Percentiles rank a stretch among this genome's conserved stretches.
Evolutionary conservation across 2,113 vertebrate genomes (phyloP).

Genomic region (Beaufortia kweichowensis): DNA sequence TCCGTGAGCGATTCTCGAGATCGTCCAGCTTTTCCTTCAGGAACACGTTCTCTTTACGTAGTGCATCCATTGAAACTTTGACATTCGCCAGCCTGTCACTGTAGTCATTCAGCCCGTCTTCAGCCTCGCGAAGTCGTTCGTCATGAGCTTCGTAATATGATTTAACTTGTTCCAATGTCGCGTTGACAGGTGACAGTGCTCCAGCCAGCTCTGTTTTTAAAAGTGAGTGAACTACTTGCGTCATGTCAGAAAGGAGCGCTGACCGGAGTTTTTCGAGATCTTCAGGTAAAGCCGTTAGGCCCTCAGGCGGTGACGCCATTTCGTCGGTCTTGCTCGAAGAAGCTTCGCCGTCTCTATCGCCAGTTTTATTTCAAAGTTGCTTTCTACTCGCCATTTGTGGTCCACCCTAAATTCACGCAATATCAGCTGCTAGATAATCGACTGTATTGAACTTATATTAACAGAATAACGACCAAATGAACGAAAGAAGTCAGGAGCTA

Average conservation of each 20-base stretch:
- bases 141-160: background rate
- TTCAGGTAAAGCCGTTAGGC: background rate
- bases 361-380: background rate
- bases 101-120: background rate
- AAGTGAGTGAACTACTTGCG: background rate
- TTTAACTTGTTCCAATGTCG: background rate
- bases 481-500: no score
- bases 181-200: background rate
- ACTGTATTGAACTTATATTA: no score
- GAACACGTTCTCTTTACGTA: background rate
- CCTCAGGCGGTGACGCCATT: background rate
- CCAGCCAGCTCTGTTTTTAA: no score
- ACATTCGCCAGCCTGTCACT: background rate
- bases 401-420: no score
- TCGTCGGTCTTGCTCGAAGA: no score
- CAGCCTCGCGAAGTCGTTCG: background rate
- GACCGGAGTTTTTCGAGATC: no score
- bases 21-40: background rate
- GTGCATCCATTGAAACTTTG: background rate
- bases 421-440: no score
- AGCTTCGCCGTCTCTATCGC: background rate
- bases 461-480: no score
- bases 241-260: background rate
- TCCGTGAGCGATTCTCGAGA: background rate
- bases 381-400: no score